These are phyloP conservation scores for Sylvicapra grimmia DNA, from an alignment of 2,113 vertebrate genomes.

Conservation along the genomic window DNA sequence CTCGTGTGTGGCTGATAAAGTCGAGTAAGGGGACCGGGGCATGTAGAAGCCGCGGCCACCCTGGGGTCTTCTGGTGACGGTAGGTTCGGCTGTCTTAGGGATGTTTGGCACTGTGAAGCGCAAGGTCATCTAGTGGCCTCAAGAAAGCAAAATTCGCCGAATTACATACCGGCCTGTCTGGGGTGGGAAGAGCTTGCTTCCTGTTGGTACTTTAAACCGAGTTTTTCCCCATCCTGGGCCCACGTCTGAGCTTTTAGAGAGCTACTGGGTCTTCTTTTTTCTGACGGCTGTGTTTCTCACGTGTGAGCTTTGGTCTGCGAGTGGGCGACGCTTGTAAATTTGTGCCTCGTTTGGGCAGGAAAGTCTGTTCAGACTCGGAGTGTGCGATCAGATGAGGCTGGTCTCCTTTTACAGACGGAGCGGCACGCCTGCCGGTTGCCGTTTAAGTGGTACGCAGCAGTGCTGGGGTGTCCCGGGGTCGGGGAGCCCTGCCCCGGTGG, in stretches of 20 bases:
- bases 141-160: neutral
- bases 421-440: accelerated
- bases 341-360: neutral
- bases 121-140: neutral
- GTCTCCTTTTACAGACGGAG: accelerated
- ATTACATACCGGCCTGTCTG: accelerated
- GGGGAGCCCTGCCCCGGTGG: neutral
- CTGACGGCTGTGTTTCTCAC: neutral
- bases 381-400: neutral
- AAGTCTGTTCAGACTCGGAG: too few species aligned
- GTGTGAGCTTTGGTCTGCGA: neutral
- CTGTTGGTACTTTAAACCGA: accelerated
- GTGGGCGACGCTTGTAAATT: accelerated
- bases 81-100: neutral
- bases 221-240: accelerated
- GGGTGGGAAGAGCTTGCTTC: neutral
- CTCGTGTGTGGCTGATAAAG: neutral
- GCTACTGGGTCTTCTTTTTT: neutral
- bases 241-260: accelerated
- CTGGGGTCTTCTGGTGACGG: neutral
- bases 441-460: neutral
- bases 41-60: neutral
- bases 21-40: neutral
- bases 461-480: neutral
- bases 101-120: neutral